Base-by-base conservation (phyloP, 2,113 vertebrate genomes). In the Thamnophis sirtalis region DNA sequence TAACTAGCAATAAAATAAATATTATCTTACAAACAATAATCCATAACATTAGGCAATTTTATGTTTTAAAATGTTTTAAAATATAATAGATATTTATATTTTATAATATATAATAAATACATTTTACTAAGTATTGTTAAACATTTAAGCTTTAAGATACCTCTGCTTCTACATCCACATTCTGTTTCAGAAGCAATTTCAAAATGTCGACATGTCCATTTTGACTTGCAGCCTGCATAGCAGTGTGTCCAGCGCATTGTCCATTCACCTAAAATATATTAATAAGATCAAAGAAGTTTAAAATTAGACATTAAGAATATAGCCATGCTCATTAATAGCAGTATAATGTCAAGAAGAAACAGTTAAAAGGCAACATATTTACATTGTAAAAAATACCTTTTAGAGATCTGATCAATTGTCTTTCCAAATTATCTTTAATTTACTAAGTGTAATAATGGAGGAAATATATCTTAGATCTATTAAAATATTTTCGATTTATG, bases 191-290 rank as follows among this genome's bases (percentile, higher is more conserved):
- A 94, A 99, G 98, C 95, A 99, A 97, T 96, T 99, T 99, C 92
- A 99, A 97, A 93, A 99, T 99, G 84, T 99, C 99, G 0, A 99
- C 99, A 5, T 99, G 99, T 94, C 99, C 99, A 9, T 99, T 99
- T 95, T 99, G 99, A 97, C 99, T 99, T 91, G 99, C 99, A 38
- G 99, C 99, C 96, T 99, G 99, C 99, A 99, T 99, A 33, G 99
- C 99, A 92, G 99, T 99, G 96, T 99, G 99, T 94, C 99, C 99
- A 95, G 99, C 99, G 97, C 99, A 99, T 28, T 99, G 99, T 4
- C 99, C 99, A 4, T 99, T 99, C 95, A 99, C 99, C 99, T 99
- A 96, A 97, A 95, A 87, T 48, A 87, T 0, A 94, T 6, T 90
- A 91, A 86, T 93, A 80, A 84, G 96, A 92, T 56, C 88, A 55